Percentiles rank a stretch among this genome's conserved stretches.
Evolutionary conservation across 2,888 invertebrate genomes (phyloP).

Genomic region (Euphydryas editha): DNA sequence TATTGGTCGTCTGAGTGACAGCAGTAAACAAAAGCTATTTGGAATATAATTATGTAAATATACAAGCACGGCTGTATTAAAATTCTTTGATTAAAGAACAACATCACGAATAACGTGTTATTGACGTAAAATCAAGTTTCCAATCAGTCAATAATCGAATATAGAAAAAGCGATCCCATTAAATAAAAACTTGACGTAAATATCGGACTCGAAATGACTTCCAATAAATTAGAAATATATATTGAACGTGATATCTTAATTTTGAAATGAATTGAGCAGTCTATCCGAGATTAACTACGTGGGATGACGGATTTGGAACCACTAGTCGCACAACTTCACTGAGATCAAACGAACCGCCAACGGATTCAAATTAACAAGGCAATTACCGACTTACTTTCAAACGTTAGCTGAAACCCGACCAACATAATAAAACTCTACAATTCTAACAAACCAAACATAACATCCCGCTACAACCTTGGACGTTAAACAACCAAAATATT

Average conservation of each 20-base stretch:
- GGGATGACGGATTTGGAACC: conserved; percentile 66
- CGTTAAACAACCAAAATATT: conserved; percentile 26
- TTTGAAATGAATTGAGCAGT: conserved; percentile 62
- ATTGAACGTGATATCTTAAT: conserved; percentile 68
- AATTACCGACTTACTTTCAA: conserved; percentile 73
- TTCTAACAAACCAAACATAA: conserved; percentile 47
- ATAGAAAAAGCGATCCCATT: conserved; percentile 56
- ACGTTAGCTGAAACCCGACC: conserved; percentile 55
- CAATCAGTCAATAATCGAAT: conserved; percentile 34
- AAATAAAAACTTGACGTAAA: conserved; percentile 56
- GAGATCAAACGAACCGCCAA: conserved; percentile 71
- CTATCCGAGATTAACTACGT: conserved; percentile 54
- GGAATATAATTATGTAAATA: not conserved
- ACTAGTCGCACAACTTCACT: conserved; percentile 67
- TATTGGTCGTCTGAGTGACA: not conserved
- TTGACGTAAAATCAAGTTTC: conserved; percentile 37
- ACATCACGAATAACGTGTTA: conserved; percentile 15
- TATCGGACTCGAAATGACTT: conserved; percentile 50
- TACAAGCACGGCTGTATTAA: not conserved
- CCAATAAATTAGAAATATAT: conserved; percentile 70
- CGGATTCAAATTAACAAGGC: conserved; percentile 77
- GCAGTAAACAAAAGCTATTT: not conserved
- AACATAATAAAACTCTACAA: conserved; percentile 61
- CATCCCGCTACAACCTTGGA: conserved; percentile 30
- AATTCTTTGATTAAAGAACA: conserved; percentile 11